Base-by-base conservation (phyloP, 1,140 invertebrate genomes). In the Phymorhynchus buccinoides region DNA sequence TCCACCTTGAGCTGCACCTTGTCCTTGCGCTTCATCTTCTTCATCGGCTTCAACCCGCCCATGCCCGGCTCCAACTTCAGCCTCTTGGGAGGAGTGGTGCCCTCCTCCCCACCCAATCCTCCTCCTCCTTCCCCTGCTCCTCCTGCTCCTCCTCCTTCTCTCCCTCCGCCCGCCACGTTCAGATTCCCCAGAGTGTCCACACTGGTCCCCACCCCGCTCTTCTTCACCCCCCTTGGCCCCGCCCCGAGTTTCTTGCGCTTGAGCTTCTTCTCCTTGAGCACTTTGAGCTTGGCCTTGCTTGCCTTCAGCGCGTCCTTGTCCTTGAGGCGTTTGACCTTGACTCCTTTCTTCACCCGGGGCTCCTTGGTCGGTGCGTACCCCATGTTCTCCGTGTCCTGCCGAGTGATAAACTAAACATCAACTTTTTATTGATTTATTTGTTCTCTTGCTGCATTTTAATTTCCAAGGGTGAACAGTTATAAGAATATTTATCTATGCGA, bases 241-340 rank as follows among this genome's bases (percentile, higher is more conserved):
- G 52, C 73, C 3, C 27, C 32, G 12, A 52, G 42, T 80, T 87
- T 89, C 87, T 89, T 90, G 14, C 87, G 87, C 78, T 89, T 89
- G 22, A 88, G 83, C 66, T 84, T 88, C 86, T 87, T 89, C 18
- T 73, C 87, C 86, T 91, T 90, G 84, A 90, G 85, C 84, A 86
- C 86, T 87, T 91, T 89, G 77, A 84, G 89, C 87, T 88, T 90
- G 81, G 85, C 85, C 83, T 62, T 62, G 56, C 14, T 27, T n/a
- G n/a, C n/a, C 87, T 91, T 93, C 44, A 89, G 83, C 75, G 84
- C 86, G 77, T 91, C 89, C 88, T 91, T 88, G 80, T 90, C 89
- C 75, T 90, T 90, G 80, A 88, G 85, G 12, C 89, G 86, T 37
- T 90, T 90, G 27, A 91, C 86, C 56, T 89, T 89, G 30, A 88